Evolutionary conservation across 2,797 vertebrate genomes (phyloP).

Genomic region (Aldrovandia affinis): DNA sequence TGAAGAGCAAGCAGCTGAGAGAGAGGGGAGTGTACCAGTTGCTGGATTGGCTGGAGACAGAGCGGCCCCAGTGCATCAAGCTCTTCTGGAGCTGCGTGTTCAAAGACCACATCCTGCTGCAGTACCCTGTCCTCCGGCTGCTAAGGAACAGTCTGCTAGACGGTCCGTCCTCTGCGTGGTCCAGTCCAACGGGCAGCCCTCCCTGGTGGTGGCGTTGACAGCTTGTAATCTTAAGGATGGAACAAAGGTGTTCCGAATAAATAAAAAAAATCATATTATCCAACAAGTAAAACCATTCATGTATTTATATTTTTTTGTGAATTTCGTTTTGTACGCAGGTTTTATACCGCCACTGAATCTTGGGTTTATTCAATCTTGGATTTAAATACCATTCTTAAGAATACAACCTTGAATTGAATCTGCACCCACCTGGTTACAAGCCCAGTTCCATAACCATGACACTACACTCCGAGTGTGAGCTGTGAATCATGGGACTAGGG

Average conservation of each 20-base stretch:
- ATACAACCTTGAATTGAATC: background rate
- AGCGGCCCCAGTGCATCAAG: constrained; percentile 34
- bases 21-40: constrained; percentile 55
- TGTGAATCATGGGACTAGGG: background rate
- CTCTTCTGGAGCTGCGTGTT: constrained; percentile 68
- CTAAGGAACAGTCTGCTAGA: constrained; percentile 61
- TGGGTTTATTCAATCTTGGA: no score
- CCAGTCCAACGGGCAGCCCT: no score
- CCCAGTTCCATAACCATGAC: background rate
- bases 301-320: no score
- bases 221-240: no score
- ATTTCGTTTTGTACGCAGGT: no score
- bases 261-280: no score
- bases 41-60: constrained; percentile 63
- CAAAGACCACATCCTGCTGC: constrained; percentile 52
- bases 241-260: no score
- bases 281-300: no score
- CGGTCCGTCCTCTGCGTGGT: constrained; percentile 53
- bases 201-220: no score
- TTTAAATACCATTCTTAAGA: no score
- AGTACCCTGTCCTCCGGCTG: constrained; percentile 54
- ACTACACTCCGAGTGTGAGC: background rate
- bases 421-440: background rate
- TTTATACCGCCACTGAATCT: no score
- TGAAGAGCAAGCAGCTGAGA: constrained; percentile 50